Evolutionary conservation across 2,888 invertebrate genomes (phyloP), one percentile per base, ranked within the genome.

Genomic region (Coelinius sp.): DNA sequence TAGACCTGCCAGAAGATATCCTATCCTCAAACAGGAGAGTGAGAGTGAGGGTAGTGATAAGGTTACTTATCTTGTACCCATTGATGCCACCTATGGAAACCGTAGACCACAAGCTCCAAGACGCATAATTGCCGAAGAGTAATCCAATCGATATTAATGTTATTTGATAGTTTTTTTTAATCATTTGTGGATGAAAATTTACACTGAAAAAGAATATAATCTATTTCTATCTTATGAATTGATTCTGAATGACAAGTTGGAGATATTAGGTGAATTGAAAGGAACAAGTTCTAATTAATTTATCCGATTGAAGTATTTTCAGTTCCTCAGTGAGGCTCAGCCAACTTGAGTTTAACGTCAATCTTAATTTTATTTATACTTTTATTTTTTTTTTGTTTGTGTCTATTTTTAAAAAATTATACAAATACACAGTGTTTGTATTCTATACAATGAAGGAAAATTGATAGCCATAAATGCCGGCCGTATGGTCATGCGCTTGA

Each of bases 21-120:
- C 84, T 1, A 80, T 84, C 31, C 69, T 83, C 68, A 83, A 81
- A 27, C 84, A 84, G 25, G 80, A 83, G 63, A 75, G 71, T 38
- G 76, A 77, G 1, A 66, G 59, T 24, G 78, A 78, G 2, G 78
- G 76, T 12, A 82, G 81, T 65, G 85, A 84, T 62, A 86, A 85
- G 71, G 78, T 86, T 14, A 85, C 87, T 0, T 85, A 81, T 14
- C 76, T 87, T 35, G 79, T 86, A 0, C 87, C 87, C 0, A 73
- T 86, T 14, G 85, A 87, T 25, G 79, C 82, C 1, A 78, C 77
- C 8, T 85, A 83, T 44, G 85, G 85, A 14, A 83, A 81, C 17
- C 81, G 81, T 75, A 81, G 83, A 77, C 62, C 77, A 38, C 70
- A 70, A 17, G 56, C 71, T 53, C 74, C 71, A 70, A 73, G 75